Evolutionary conservation across 2,888 invertebrate species (phyloP).

Genomic region (Saturnia pavonia): DNA sequence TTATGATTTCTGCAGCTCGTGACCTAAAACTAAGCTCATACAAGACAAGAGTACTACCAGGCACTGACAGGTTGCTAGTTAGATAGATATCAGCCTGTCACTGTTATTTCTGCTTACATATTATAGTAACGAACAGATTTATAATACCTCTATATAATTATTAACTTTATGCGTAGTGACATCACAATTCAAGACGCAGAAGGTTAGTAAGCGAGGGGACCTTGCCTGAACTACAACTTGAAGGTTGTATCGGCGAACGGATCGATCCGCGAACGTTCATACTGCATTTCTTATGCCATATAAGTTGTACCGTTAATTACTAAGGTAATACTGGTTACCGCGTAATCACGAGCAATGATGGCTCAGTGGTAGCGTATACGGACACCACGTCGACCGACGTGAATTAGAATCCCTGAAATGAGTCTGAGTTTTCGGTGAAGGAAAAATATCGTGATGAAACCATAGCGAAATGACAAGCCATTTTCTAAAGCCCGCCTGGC

Average conservation of each 20-base stretch:
- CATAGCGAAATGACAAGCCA: too few species aligned
- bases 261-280: neutral
- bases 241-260: neutral
- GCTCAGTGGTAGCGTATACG: too few species aligned
- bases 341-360: neutral
- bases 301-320: neutral
- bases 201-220: neutral
- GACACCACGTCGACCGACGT: too few species aligned
- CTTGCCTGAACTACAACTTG: neutral
- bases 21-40: too few species aligned
- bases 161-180: neutral
- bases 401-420: too few species aligned
- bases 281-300: neutral
- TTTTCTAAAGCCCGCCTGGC: too few species aligned
- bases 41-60: too few species aligned
- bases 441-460: too few species aligned
- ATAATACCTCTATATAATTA: neutral
- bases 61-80: too few species aligned
- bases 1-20: too few species aligned
- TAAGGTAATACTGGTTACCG: neutral
- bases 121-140: neutral
- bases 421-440: too few species aligned
- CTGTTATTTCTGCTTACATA: neutral
- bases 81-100: neutral
- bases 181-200: neutral